These are phyloP conservation scores for Scytalopus superciliaris DNA, from an alignment of 2,113 vertebrate genomes.

Conservation along the genomic window DNA sequence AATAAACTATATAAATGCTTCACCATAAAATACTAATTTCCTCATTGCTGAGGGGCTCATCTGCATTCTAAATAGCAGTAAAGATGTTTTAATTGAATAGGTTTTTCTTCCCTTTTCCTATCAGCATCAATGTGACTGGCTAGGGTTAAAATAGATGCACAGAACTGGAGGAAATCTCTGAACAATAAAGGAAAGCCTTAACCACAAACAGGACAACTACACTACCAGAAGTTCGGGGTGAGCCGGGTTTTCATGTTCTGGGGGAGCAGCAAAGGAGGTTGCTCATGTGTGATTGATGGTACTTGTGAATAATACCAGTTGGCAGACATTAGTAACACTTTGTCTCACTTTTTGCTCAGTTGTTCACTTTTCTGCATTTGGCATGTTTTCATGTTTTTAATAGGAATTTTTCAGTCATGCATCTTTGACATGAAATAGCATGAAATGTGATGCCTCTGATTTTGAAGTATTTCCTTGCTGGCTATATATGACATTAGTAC, in stretches of 20 bases:
- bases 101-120: slow-evolving; percentile 41
- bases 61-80: slow-evolving; percentile 64
- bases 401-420: slow-evolving; percentile 67
- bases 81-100: slow-evolving; percentile 70
- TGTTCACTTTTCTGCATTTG: slow-evolving; percentile 75
- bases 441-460: slow-evolving; percentile 70
- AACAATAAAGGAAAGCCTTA: slow-evolving; percentile 22
- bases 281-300: slow-evolving; percentile 69
- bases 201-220: slow-evolving; percentile 64
- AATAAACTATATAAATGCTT: slow-evolving; percentile 72
- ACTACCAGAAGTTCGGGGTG: slow-evolving; percentile 28
- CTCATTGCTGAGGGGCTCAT: slow-evolving; percentile 68
- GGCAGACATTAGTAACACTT: slow-evolving; percentile 79
- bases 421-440: slow-evolving; percentile 51
- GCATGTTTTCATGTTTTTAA: slow-evolving; percentile 77
- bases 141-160: slow-evolving; percentile 68
- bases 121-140: slow-evolving; percentile 34
- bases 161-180: slow-evolving; percentile 35
- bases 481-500: slow-evolving; percentile 66
- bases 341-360: slow-evolving; percentile 75
- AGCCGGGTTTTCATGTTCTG: slow-evolving; percentile 55
- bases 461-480: slow-evolving; percentile 65
- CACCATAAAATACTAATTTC: slow-evolving; percentile 73
- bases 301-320: slow-evolving; percentile 76
- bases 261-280: slow-evolving; percentile 17